Evolutionary conservation across 2,797 vertebrate species (phyloP), one percentile per base, ranked within the genome.

Genomic region (Enteromius unitaeniatus): DNA sequence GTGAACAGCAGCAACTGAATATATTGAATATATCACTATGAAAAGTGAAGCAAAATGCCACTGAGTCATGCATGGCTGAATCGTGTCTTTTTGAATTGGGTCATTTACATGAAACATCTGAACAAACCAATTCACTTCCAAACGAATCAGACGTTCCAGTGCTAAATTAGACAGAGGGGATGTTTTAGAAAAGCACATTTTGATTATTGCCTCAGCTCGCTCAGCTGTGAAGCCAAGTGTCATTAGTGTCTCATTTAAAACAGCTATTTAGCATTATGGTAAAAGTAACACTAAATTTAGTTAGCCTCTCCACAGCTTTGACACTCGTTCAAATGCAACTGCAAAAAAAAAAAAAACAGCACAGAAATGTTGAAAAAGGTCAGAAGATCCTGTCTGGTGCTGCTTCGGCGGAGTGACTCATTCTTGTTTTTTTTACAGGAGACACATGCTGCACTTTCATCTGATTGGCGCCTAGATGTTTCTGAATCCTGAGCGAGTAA

Each of bases 191-290:
- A 26, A 73, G 26, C 45, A 9, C 26, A 5, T 37, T 67, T 55
- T 75, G 51, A 75, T 37, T 55, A 40, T 40, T n/a, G 19, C 21
- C 49, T 40, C 28, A 23, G 67, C 13, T 23, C 6, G 11, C n/a
- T 69, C 67, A 17, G 42, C 69, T 72, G 69, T 31, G 45, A 49
- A 28, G 7, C 23, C 9, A 49, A 37, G 73, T 23, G 34, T 76
- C 51, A 76, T 40, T 15, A 40, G 21, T 58, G 53, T 40, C 73
- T 40, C 34, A 11, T 76, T 76, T 40, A 40, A 67, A 67, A 67
- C 64, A 21, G 31, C 31, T 67, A 37, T 67, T 37, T 67, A 37
- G 31, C 17, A 67, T 76, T 58, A 76, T 40, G 13, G 34, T 40
- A 55, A 40, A 55, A 75, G 40, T 58, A 58, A 23, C 31, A 9